phyloP scores from a whole-genome alignment of 1,140 invertebrate species.

The Wasmannia auropunctata region DNA sequence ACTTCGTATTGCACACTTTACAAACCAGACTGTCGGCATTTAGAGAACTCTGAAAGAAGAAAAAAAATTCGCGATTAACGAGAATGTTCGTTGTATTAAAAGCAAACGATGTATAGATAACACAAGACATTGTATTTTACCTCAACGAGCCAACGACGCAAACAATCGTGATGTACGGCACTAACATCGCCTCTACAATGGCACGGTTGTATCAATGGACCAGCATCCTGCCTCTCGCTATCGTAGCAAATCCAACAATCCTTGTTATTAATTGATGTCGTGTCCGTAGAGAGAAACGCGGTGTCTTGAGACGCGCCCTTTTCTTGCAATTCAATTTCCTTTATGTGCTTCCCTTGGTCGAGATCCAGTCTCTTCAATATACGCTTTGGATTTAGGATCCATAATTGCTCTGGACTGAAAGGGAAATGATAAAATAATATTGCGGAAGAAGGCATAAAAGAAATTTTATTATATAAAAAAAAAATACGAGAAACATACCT shows the following conservation, averaged over 20 bases:
- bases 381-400: slow-evolving; percentile 96
- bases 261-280: slow-evolving; percentile 81
- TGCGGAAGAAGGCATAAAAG: too few relatives aligned
- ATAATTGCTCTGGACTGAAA: slow-evolving; percentile 93
- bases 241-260: slow-evolving; percentile 99
- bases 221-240: slow-evolving; percentile 90
- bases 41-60: slow-evolving; percentile 86
- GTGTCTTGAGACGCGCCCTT: slow-evolving; percentile 75
- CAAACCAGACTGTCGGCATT: slow-evolving; percentile 90
- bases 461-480: slow-evolving; percentile 19
- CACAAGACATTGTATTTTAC: slow-evolving; percentile 80
- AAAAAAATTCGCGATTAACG: slow-evolving; percentile 18
- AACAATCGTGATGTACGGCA: slow-evolving; percentile 96
- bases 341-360: slow-evolving; percentile 80
- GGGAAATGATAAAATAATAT: slow-evolving; percentile 15
- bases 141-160: slow-evolving; percentile 95
- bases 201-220: slow-evolving; percentile 95
- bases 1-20: slow-evolving; percentile 92
- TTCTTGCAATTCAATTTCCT: slow-evolving; percentile 86
- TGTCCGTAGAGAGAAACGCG: slow-evolving; percentile 72
- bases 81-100: slow-evolving; percentile 4
- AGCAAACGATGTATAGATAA: background rate
- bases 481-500: slow-evolving; percentile 87
- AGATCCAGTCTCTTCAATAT: slow-evolving; percentile 89
- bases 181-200: slow-evolving; percentile 95